Conservation (phyloP, 2,797 vertebrate species). For the Percopsis omiscomaycus region DNA sequence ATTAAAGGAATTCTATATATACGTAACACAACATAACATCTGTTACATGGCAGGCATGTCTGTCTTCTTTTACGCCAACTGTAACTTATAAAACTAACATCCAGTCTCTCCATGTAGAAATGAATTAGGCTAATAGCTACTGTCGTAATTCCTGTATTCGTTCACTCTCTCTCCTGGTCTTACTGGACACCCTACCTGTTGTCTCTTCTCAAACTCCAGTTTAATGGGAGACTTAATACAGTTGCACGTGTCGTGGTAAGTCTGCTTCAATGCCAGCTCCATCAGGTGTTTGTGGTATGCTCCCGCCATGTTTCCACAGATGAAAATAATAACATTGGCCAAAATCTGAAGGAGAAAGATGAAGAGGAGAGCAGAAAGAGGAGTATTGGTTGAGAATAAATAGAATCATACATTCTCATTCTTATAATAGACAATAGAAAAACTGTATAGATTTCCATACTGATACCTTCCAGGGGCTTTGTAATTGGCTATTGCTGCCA, state of each 20-base stretch:
- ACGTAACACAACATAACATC: no score
- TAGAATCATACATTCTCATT: not conserved
- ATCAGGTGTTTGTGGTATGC: slow-evolving; percentile 97
- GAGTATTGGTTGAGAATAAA: not conserved
- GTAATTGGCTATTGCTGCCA: no score
- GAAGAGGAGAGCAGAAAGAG: slow-evolving; percentile 22
- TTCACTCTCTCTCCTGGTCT: not conserved
- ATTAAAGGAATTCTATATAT: no score
- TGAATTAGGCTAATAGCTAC: no score
- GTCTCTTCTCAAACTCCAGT: slow-evolving; percentile 95
- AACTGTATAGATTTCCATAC: no score
- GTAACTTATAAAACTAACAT: no score
- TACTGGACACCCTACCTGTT: slow-evolving; percentile 78
- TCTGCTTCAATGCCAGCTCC: slow-evolving; percentile 94
- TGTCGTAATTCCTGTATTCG: not conserved
- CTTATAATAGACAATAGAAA: not conserved
- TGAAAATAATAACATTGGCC: slow-evolving; percentile 95
- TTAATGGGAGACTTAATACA: slow-evolving; percentile 99
- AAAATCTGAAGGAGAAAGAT: slow-evolving; percentile 80
- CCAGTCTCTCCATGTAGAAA: no score
- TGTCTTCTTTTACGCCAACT: no score
- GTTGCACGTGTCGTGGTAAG: slow-evolving; percentile 96
- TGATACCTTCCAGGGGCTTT: no score
- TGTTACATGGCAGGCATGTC: no score
- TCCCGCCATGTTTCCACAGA: slow-evolving; percentile 95